Base-by-base conservation (phyloP, 2,888 invertebrate genomes). In the Metellina segmentata region DNA sequence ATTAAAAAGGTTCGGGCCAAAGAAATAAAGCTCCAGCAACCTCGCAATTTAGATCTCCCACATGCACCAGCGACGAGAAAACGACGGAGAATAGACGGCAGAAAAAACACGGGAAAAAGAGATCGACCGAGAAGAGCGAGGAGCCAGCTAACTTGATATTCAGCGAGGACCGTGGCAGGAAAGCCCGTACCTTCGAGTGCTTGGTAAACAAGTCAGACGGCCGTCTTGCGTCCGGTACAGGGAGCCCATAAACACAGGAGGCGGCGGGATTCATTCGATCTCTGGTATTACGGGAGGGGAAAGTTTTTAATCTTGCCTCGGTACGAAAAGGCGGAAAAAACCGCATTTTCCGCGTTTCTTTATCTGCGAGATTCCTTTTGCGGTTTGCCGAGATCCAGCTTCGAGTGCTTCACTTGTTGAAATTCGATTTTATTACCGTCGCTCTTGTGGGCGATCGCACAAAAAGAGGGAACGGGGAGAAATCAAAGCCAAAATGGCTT, bases 61-160 rank as follows among this genome's bases (percentile, higher is more conserved):
- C 9, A 61, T 16, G 5, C 61, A 61, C 61, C 61, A 61, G 61
- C 11, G 61, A 61, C 11, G 16, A 11, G 34, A 81, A 71, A 72
- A 85, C 19, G 19, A 53, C 16, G 13, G 20, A 48, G 34, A 79
- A 79, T 11, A 19, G 48, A 19, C 75, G 72, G 52, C n/a, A 85
- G 51, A 74, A 52, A 51, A 78, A 11, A 51, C 52, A 51, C 51
- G 16, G 52, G 49, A 77, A 87, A 83, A 72, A 52, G 85, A 78
- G 19, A 70, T 9, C 16, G 34, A 11, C 19, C 8, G 74, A 78
- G 48, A 75, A 78, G 48, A 75, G 72, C n/a, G 52, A 49, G 70
- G 72, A 81, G 61, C 70, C 78, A 89, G 83, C 83, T 92, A 92
- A 92, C 91, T 89, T 89, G 91, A 92, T 92, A 92, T 92, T 92